phyloP scores from a whole-genome alignment of 2,888 invertebrate genomes.

The Drosophila pseudotalamancana region DNA sequence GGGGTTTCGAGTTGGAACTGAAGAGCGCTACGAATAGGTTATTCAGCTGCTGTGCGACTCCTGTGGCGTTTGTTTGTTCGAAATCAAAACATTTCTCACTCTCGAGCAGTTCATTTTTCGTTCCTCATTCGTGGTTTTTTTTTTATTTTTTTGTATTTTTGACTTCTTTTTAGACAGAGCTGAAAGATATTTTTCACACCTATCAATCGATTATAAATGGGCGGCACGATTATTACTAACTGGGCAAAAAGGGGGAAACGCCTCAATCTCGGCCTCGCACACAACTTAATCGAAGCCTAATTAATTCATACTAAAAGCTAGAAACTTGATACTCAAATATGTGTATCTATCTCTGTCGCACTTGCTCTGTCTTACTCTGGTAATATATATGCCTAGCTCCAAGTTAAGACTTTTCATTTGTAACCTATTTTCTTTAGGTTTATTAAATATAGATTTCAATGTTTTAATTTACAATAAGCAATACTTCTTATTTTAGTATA shows the following conservation, averaged over 20 bases:
- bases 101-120: conserved; percentile 3
- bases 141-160: neutral
- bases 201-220: conserved; percentile 27
- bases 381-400: neutral
- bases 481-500: too few species aligned
- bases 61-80: conserved; percentile 72
- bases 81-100: conserved; percentile 74
- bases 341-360: neutral
- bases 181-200: conserved; percentile 43
- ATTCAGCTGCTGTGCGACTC: conserved; percentile 59
- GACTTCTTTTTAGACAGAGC: neutral
- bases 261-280: neutral
- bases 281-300: conserved; percentile 41
- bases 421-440: too few species aligned
- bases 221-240: conserved; percentile 14
- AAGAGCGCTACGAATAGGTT: conserved; percentile 7
- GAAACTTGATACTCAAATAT: neutral
- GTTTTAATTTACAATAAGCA: too few species aligned
- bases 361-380: too few species aligned
- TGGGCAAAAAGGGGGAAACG: conserved; percentile 5
- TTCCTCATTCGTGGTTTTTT: neutral
- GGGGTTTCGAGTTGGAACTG: conserved; percentile 24
- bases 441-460: too few species aligned
- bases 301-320: conserved; percentile 2
- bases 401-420: too few species aligned